Evolutionary conservation across 2,797 vertebrate genomes (phyloP), one percentile per base, ranked within the genome.

Genomic region (Synaphobranchus kaupii): DNA sequence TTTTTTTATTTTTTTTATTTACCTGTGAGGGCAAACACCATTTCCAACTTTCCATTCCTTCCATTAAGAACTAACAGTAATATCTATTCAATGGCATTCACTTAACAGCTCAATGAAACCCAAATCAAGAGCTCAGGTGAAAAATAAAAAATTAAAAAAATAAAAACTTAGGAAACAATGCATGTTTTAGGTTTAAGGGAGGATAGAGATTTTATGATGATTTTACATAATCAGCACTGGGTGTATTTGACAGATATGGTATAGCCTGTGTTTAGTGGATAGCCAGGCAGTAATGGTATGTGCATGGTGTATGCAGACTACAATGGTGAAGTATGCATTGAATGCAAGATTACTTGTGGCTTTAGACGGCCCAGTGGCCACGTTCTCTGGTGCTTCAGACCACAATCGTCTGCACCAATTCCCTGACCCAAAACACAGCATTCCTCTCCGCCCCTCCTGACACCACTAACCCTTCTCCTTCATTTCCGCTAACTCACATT

Each of bases 401-500:
- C 22, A 15, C 4, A 4, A 76, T 34, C 78, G 8, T 50, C 80
- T 17, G 81, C 13, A 28, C 81, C 7, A n/a, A 52, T 31, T 84
- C 89, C 87, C 83, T 85, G 78, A 17, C 86, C 87, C 86, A 88
- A 88, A 86, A 86, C 85, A 71, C 84, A 22, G 86, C 86, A 80
- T 89, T 85, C n/a, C 83, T 78, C 85, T 73, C 78, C 52, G 47
- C 76, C 54, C 39, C 63, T 89, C 81, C 85, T 22, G 82, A 76
- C 50, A 89, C 78, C 83, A 47, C 80, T 89, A 88, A 86, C 83
- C 68, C 58, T 87, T 83, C 85, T 71, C 73, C 47, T 58, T 66
- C 85, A 48, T 84, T 31, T 84, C 7, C 68, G 22, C 84, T 89
- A 86, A 92, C 90, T 86, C 52, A 87, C 90, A 87, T 73, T 25